Percentiles rank a stretch among this genome's conserved stretches.
These are phyloP conservation scores for Percina caprodes DNA, from an alignment of 2,113 vertebrate genomes.

Conservation along the genomic window DNA sequence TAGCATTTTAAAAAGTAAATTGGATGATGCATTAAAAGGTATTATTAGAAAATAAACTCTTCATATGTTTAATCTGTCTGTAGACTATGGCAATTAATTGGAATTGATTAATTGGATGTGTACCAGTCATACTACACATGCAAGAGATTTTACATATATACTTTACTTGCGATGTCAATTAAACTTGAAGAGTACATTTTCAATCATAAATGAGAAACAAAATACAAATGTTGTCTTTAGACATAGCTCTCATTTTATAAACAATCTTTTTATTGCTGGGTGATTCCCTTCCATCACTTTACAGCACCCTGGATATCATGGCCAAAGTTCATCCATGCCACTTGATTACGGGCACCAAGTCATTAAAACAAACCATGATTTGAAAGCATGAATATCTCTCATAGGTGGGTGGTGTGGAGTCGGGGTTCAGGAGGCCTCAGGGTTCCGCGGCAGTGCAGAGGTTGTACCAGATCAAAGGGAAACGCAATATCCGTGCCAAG, in stretches of 20 bases:
- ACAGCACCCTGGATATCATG: not conserved
- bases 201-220: not conserved
- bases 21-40: not conserved
- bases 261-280: not conserved
- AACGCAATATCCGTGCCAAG: slow-evolving; percentile 89
- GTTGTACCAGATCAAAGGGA: slow-evolving; percentile 94
- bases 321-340: not conserved
- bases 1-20: not conserved
- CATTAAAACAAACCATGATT: not conserved
- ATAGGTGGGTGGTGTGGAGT: slow-evolving; percentile 86
- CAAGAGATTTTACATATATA: not conserved
- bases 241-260: not conserved
- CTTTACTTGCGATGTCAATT: not conserved
- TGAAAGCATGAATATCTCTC: not conserved
- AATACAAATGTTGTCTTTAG: not conserved
- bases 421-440: slow-evolving; percentile 82
- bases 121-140: not conserved
- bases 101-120: not conserved
- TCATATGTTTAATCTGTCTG: not conserved
- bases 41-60: not conserved
- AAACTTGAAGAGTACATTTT: not conserved
- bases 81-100: not conserved
- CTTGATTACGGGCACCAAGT: not conserved
- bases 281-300: not conserved
- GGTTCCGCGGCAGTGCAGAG: slow-evolving; percentile 72